Base-by-base conservation (phyloP, 2,888 invertebrate genomes). In the Leptinotarsa rubiginosa region DNA sequence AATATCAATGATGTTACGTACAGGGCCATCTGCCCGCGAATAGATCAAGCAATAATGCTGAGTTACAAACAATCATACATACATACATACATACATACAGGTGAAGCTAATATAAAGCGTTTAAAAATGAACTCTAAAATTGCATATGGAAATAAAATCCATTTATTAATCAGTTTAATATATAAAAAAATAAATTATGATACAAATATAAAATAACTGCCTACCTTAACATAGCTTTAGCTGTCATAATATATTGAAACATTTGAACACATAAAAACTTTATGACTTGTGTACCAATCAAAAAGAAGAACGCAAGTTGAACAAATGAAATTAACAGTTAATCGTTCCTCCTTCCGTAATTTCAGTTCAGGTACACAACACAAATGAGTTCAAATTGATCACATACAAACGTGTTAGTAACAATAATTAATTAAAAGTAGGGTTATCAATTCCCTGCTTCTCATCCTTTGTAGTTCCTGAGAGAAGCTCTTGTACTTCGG, bases 401-500 rank as follows among this genome's bases (percentile, higher is more conserved):
- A 31, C 47, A 62, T 65, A 3, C 47, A 20, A 20, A 10, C 62
- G 10, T 10, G 10, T 31, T 10, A 31, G 31, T 31, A n/a, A 16
- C 25, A 66, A 56, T 25, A n/a, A 68, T 66, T 65, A 74, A 49
- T 77, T 78, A 68, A 80, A 82, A 69, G 67, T 77, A 18, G 81
- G 81, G 77, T 82, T 82, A 20, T 82, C 82, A 16, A 80, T 78
- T 50, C 82, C 82, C n/a, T 79, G 75, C 59, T 69, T 76, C 15
- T 77, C 47, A 41, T 62, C 62, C 47, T 75, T 47, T 50, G 64
- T 31, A 59, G 54, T 18, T 59, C 72, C 65, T 3, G 81, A 75
- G 15, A 83, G 73, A 25, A 82, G 70, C 15, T 77, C 78, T 74
- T 84, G 83, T 10, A 84, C 81, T 72, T 84, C 84, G 18, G 79